Evolutionary conservation across 2,113 vertebrate species (phyloP).

Genomic region (Dermatemys mawii): DNA sequence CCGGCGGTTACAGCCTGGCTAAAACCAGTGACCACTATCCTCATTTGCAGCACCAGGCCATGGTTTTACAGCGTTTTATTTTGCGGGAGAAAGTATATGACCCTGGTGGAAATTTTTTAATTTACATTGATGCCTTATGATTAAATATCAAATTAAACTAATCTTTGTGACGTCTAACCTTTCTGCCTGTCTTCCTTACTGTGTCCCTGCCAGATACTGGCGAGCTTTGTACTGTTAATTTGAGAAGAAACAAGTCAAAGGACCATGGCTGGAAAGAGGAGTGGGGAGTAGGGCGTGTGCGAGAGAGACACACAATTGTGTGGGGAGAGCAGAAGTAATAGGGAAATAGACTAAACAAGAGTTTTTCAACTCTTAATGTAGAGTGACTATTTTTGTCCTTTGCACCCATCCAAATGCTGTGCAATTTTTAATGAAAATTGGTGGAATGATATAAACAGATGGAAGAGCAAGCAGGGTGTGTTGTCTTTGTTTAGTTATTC

Average conservation of each 20-base stretch:
- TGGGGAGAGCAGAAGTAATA: neutral
- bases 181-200: conserved; percentile 3
- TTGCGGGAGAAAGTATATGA: conserved; percentile 60
- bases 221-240: neutral
- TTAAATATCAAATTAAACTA: conserved; percentile 70
- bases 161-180: conserved; percentile 56
- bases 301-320: neutral
- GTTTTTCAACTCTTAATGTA: neutral
- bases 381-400: neutral
- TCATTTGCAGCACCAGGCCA: conserved; percentile 34
- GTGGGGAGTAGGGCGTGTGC: neutral
- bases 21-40: conserved; percentile 25
- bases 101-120: conserved; percentile 62
- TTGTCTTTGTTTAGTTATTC: conserved; percentile 13
- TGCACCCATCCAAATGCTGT: neutral
- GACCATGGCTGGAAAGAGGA: neutral
- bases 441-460: neutral
- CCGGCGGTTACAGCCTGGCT: neutral
- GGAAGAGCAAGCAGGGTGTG: neutral
- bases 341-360: neutral
- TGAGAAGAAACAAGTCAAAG: neutral
- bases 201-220: neutral
- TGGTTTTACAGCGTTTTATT: conserved; percentile 38
- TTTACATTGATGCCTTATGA: conserved; percentile 73
- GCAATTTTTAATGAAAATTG: neutral